Evolutionary conservation across 2,113 vertebrate species (phyloP).

Genomic region (Phalacrocorax pelagicus): DNA sequence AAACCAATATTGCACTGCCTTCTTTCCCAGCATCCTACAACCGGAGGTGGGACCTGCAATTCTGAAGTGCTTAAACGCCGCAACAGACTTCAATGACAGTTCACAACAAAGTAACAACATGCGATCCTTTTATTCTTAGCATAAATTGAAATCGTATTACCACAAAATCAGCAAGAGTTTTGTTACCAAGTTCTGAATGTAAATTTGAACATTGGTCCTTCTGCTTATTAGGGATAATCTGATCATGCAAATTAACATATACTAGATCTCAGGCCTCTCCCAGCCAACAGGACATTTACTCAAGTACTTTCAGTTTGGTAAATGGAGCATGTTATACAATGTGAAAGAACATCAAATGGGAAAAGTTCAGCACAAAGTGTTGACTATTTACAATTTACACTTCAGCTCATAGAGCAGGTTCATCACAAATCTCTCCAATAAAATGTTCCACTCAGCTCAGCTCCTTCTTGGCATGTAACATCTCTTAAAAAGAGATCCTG

Average conservation of each 20-base stretch:
- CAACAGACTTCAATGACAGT: background rate
- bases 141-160: background rate
- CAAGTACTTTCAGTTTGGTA: background rate
- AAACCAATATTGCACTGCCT: background rate
- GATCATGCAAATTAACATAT: background rate
- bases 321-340: background rate
- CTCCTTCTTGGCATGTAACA: background rate
- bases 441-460: background rate
- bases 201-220: background rate
- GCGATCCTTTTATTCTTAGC: background rate
- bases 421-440: background rate
- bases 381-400: background rate
- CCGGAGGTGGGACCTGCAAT: background rate
- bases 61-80: background rate
- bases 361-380: background rate
- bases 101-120: background rate
- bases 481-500: background rate
- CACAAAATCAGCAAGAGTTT: background rate
- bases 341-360: background rate
- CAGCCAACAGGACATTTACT: background rate
- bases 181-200: background rate
- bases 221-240: background rate
- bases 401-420: background rate
- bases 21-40: background rate
- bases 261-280: background rate